A percentile compares a stretch with the other conserved stretches of the same genome.
phyloP scores from a whole-genome alignment of 2,888 invertebrate genomes.

The Hipparchia semele region DNA sequence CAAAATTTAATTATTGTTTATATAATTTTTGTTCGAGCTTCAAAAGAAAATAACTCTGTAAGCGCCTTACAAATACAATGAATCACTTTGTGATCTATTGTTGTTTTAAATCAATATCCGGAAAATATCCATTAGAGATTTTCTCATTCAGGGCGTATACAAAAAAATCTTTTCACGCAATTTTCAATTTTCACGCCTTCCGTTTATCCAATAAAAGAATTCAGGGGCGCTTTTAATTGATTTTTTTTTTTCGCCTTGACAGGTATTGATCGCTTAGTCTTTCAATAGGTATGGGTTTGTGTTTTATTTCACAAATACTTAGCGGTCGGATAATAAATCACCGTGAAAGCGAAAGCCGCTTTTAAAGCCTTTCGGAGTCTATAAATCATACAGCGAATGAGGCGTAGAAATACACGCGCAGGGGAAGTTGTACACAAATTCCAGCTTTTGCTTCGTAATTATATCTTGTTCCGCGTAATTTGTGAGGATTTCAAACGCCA shows the following conservation, averaged over 20 bases:
- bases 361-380: constrained; percentile 66
- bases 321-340: constrained; percentile 70
- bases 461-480: constrained; percentile 37
- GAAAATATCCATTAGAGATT: constrained; percentile 59
- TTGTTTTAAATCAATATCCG: constrained; percentile 36
- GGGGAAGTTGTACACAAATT: constrained; percentile 42
- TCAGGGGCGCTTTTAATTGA: constrained; percentile 70
- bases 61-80: constrained; percentile 16
- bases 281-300: constrained; percentile 64
- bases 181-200: constrained; percentile 71
- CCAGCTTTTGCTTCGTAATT: constrained; percentile 38
- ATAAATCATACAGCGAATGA: constrained; percentile 70
- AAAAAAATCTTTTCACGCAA: constrained; percentile 68
- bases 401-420: constrained; percentile 49
- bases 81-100: constrained; percentile 32
- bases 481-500: constrained; percentile 31
- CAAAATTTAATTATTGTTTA: too few relatives aligned
- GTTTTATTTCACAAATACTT: constrained; percentile 73
- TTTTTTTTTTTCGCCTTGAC: constrained; percentile 70
- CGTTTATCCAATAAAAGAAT: constrained; percentile 72
- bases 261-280: constrained; percentile 71
- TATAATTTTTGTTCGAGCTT: not conserved
- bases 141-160: constrained; percentile 58
- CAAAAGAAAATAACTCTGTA: not conserved
- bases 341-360: constrained; percentile 64